These are phyloP conservation scores for Trogon surrucura DNA, from an alignment of 2,113 vertebrate genomes.

Conservation along the genomic window DNA sequence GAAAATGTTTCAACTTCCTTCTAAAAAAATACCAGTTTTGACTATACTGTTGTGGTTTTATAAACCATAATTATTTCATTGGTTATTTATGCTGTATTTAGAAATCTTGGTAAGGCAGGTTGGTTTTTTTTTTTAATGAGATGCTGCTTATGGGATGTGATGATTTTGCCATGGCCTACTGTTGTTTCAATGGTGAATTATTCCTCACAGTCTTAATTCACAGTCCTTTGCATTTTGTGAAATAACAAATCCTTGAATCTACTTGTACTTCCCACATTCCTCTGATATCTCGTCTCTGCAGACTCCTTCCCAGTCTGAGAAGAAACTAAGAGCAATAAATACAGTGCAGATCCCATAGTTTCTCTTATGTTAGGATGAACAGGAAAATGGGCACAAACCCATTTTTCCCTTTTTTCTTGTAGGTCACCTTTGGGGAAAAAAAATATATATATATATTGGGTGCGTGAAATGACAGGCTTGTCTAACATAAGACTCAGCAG, in stretches of 20 bases:
- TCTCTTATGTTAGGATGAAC: background rate
- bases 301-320: background rate
- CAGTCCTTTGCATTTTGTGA: background rate
- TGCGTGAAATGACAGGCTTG: slow-evolving; percentile 17
- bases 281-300: background rate
- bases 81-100: background rate
- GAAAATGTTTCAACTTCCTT: background rate
- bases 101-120: background rate
- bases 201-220: background rate
- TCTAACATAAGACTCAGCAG: slow-evolving; percentile 48
- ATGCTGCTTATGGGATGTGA: background rate
- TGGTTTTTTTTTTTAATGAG: background rate
- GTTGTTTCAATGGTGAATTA: background rate
- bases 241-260: background rate
- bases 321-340: background rate
- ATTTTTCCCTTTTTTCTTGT: background rate
- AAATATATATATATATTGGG: background rate
- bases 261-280: background rate
- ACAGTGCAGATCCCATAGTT: background rate
- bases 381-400: background rate
- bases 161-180: background rate
- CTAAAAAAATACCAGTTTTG: background rate
- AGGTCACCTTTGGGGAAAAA: background rate
- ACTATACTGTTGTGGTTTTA: background rate
- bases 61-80: background rate